Conservation (phyloP, 2,888 invertebrate species). For the Stratiomys singularior region DNA sequence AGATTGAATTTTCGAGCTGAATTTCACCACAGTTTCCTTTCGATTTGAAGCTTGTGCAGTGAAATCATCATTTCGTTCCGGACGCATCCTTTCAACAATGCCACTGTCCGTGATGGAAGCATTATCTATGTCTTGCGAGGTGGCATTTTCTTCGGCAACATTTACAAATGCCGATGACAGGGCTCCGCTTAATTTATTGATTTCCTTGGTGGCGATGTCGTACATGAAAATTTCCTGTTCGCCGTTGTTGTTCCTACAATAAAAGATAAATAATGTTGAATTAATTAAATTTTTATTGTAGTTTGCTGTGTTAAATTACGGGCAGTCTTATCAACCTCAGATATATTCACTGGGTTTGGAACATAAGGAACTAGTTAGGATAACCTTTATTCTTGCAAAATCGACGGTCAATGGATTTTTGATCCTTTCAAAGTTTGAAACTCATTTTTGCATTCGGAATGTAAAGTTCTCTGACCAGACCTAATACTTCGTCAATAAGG, state of each 20-base stretch:
- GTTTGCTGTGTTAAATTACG: too few relatives aligned
- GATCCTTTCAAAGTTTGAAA: too few relatives aligned
- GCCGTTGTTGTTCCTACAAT: conserved; percentile 60
- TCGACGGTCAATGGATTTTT: too few relatives aligned
- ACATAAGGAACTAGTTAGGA: too few relatives aligned
- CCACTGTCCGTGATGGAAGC: conserved; percentile 69
- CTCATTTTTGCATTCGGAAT: too few relatives aligned
- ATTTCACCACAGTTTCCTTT: conserved; percentile 48
- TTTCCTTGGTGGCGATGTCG: conserved; percentile 77
- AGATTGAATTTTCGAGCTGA: conserved; percentile 49
- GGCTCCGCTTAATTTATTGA: conserved; percentile 83
- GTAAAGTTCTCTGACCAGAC: too few relatives aligned
- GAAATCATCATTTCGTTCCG: conserved; percentile 43
- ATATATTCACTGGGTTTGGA: too few relatives aligned
- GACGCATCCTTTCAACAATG: conserved; percentile 53
- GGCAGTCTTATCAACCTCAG: too few relatives aligned
- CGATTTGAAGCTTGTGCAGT: conserved; percentile 56
- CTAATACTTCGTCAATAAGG: too few relatives aligned
- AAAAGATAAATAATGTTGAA: neutral
- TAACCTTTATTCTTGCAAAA: too few relatives aligned
- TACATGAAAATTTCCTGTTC: conserved; percentile 89
- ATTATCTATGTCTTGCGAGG: conserved; percentile 72
- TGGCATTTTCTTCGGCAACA: conserved; percentile 86
- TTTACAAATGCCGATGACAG: conserved; percentile 86
- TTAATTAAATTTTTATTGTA: too few relatives aligned